A percentile compares a stretch with the other conserved stretches of the same genome.
Evolutionary conservation across 2,888 invertebrate species (phyloP).

Genomic region (Catocala fraxini): DNA sequence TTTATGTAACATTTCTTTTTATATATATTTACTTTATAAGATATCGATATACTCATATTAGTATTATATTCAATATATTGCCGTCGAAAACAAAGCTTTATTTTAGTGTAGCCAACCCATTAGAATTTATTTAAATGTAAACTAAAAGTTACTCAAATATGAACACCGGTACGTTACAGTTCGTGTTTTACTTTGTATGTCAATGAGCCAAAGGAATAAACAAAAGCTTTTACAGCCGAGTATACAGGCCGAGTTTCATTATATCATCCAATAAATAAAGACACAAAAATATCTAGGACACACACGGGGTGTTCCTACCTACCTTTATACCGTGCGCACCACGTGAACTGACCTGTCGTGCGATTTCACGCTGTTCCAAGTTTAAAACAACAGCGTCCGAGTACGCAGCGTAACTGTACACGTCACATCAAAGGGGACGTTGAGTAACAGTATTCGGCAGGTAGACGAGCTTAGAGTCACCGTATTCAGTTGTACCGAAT

Average conservation of each 20-base stretch:
- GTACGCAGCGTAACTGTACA: conserved; percentile 38
- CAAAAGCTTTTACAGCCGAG: not conserved
- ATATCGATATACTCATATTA: too few species aligned
- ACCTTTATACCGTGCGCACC: conserved; percentile 51
- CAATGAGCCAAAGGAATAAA: not conserved
- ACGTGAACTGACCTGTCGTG: conserved; percentile 77
- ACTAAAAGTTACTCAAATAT: too few species aligned
- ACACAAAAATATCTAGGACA: conserved; percentile 33
- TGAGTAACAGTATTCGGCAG: conserved; percentile 34
- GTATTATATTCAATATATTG: too few species aligned
- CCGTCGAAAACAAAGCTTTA: too few species aligned
- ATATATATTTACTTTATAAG: too few species aligned
- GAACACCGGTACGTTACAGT: too few species aligned
- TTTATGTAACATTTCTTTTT: too few species aligned
- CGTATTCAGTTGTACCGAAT: not conserved
- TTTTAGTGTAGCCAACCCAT: too few species aligned
- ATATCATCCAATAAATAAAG: conserved; percentile 21
- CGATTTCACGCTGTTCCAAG: conserved; percentile 78
- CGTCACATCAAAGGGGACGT: conserved; percentile 58
- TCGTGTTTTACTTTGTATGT: not conserved
- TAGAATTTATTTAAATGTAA: too few species aligned
- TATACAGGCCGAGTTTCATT: conserved; percentile 6
- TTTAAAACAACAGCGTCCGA: conserved; percentile 65
- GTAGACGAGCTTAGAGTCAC: conserved; percentile 13
- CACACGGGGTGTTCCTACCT: conserved; percentile 14